phyloP scores from a whole-genome alignment of 2,888 invertebrate species.

The Apodemia mormo region DNA sequence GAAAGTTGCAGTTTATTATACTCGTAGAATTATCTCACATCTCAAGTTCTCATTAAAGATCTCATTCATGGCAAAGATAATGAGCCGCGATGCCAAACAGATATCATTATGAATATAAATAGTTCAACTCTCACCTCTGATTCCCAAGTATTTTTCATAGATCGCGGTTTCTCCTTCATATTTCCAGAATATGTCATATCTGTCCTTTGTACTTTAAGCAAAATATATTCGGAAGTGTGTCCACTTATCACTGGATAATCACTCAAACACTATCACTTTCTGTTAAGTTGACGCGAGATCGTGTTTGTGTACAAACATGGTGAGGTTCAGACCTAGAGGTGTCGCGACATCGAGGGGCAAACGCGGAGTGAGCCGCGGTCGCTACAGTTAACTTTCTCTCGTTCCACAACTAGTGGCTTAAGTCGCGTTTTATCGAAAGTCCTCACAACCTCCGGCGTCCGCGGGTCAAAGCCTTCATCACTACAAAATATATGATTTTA shows the following conservation, averaged over 20 bases:
- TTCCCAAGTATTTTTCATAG: slow-evolving; percentile 72
- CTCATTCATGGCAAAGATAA: slow-evolving; percentile 52
- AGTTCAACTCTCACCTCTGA: slow-evolving; percentile 64
- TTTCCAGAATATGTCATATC: slow-evolving; percentile 73
- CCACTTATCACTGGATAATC: slow-evolving; percentile 26
- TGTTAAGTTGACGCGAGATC: slow-evolving; percentile 40
- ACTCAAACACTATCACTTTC: slow-evolving; percentile 66
- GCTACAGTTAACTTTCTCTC: slow-evolving; percentile 82
- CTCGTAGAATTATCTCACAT: background rate
- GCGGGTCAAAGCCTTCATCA: slow-evolving; percentile 69
- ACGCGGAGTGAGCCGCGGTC: slow-evolving; percentile 70
- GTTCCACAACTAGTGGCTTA: slow-evolving; percentile 41
- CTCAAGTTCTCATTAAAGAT: slow-evolving; percentile 41
- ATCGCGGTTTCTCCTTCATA: slow-evolving; percentile 74
- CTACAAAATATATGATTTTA: slow-evolving; percentile 28
- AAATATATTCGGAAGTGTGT: slow-evolving; percentile 36
- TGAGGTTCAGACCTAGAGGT: slow-evolving; percentile 47
- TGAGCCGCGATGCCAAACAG: slow-evolving; percentile 51
- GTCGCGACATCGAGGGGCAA: slow-evolving; percentile 44
- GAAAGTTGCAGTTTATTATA: background rate
- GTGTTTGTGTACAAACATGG: slow-evolving; percentile 39
- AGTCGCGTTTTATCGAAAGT: slow-evolving; percentile 76
- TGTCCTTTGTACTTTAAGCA: slow-evolving; percentile 51
- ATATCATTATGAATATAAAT: slow-evolving; percentile 38
- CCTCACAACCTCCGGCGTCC: slow-evolving; percentile 56